Evolutionary conservation across 92 coral and sea anemone genomes (phyloP).

Genomic region (Parazoanthus darwini): DNA sequence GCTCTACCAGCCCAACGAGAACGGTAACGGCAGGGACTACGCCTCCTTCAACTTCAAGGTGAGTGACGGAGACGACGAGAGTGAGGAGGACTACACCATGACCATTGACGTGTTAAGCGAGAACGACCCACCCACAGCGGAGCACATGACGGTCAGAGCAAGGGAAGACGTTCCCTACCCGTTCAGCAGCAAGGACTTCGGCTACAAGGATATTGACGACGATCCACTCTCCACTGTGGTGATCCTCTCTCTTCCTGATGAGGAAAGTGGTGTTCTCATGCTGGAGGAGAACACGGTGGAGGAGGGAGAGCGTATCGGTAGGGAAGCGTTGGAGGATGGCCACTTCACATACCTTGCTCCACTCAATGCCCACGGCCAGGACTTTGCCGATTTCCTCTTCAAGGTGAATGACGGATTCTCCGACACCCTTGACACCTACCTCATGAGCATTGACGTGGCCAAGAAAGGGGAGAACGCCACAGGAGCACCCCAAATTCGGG

Average conservation of each 20-base stretch:
- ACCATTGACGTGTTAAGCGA: conserved; percentile 14
- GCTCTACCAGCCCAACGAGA: neutral
- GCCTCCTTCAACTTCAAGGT: conserved; percentile 15
- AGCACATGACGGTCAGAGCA: conserved; percentile 15
- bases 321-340: too few relatives aligned
- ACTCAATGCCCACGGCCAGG: too few relatives aligned
- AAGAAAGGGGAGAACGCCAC: too few relatives aligned
- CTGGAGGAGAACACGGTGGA: too few relatives aligned
- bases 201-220: conserved; percentile 14
- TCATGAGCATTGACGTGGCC: too few relatives aligned
- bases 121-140: conserved; percentile 17
- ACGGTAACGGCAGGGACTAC: conserved; percentile 1
- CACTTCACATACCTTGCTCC: too few relatives aligned
- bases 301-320: too few relatives aligned
- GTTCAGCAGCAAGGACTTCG: conserved; percentile 15
- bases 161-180: conserved; percentile 16
- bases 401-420: too few relatives aligned
- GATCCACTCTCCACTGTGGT: conserved; percentile 15
- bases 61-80: conserved; percentile 16
- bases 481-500: neutral
- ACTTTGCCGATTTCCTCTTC: too few relatives aligned
- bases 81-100: conserved; percentile 15
- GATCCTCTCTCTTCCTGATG: neutral
- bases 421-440: too few relatives aligned
- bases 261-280: too few relatives aligned